Conservation (phyloP, 2,113 vertebrate species). For the cattle (Bos taurus) region DNA sequence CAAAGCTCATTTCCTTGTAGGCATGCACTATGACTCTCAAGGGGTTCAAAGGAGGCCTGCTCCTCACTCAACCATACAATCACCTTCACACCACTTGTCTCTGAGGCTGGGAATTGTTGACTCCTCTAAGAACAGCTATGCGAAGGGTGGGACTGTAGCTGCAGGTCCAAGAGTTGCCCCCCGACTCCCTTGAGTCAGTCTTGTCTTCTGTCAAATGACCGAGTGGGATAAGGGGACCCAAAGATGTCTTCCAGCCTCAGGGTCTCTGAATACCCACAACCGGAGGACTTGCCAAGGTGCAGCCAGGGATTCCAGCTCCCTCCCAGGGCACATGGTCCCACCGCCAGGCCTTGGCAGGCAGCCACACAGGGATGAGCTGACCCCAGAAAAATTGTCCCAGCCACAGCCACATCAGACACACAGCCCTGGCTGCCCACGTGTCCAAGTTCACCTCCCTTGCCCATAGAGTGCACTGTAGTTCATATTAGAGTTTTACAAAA, state of each 20-base stretch:
- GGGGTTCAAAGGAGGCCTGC: background rate
- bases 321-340: no score
- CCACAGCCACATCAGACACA: background rate
- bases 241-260: background rate
- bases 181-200: no score
- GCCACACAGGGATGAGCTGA: no score
- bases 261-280: background rate
- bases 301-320: background rate
- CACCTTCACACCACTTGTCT: background rate
- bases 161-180: background rate
- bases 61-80: background rate
- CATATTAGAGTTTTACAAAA: background rate
- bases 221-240: background rate
- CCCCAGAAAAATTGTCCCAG: background rate
- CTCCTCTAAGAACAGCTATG: background rate
- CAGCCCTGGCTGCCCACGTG: fast-evolving
- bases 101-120: background rate
- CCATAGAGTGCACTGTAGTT: fast-evolving
- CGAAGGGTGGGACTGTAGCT: background rate
- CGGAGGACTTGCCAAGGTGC: background rate
- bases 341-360: background rate
- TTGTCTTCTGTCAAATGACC: background rate
- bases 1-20: background rate
- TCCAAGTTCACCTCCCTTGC: background rate
- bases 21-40: background rate